Percentiles rank a stretch among this genome's conserved stretches.
phyloP scores from a whole-genome alignment of 1,140 invertebrate genomes.

The Drosophila parabipectinata region DNA sequence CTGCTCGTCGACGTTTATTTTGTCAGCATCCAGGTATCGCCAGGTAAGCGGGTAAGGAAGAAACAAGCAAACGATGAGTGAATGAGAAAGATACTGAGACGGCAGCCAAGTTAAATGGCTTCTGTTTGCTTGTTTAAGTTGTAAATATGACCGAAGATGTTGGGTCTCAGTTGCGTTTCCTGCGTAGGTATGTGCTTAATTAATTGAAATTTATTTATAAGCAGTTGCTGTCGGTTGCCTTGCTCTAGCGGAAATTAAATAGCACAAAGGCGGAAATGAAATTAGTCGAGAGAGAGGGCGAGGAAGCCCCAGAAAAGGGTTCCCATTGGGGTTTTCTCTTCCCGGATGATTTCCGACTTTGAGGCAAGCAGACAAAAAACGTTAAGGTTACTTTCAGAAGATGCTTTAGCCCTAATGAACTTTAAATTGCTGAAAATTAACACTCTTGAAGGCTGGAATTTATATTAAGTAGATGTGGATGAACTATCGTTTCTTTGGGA shows the following conservation, averaged over 20 bases:
- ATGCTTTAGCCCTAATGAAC: constrained; percentile 11
- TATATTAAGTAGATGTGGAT: neutral
- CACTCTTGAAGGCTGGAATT: neutral
- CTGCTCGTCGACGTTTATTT: constrained; percentile 54
- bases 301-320: constrained; percentile 12
- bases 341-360: neutral
- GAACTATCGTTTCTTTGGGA: neutral
- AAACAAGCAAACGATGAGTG: neutral
- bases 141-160: constrained; percentile 65
- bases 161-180: constrained; percentile 9
- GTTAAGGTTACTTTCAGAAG: constrained; percentile 26
- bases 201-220: constrained; percentile 82
- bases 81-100: neutral
- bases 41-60: neutral
- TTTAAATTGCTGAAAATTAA: constrained; percentile 13
- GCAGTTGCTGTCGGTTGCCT: constrained; percentile 47
- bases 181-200: constrained; percentile 58
- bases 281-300: constrained; percentile 50
- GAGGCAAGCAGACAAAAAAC: neutral
- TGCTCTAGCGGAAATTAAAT: constrained; percentile 70
- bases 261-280: constrained; percentile 73
- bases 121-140: constrained; percentile 48
- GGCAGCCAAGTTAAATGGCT: constrained; percentile 28
- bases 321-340: constrained; percentile 7
- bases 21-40: constrained; percentile 8